Conservation (phyloP, 2,797 vertebrate genomes). For the Sarcophilus harrisii region DNA sequence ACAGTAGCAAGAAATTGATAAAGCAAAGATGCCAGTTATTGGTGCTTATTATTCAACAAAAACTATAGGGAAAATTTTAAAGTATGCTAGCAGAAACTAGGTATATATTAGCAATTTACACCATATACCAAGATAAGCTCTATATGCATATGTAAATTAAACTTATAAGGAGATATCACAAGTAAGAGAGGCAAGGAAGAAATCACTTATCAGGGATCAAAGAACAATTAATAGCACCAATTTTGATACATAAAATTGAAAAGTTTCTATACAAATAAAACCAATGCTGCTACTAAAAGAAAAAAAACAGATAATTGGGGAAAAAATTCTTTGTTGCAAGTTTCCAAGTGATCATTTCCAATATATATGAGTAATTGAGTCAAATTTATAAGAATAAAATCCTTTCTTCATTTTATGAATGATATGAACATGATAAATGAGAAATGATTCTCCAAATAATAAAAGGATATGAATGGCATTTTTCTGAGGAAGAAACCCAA, state of each 20-base stretch:
- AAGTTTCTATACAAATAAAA: neutral
- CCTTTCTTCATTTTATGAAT: neutral
- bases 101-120: neutral
- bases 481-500: neutral
- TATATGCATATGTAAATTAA: neutral
- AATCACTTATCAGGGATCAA: neutral
- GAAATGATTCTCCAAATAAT: neutral
- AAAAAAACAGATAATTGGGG: neutral
- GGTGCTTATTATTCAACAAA: neutral
- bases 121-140: neutral
- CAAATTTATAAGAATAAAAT: neutral
- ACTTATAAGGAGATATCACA: neutral
- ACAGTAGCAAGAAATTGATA: neutral
- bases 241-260: neutral
- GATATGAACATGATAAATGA: neutral
- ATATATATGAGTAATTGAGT: neutral
- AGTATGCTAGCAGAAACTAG: neutral
- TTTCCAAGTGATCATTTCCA: neutral
- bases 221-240: neutral
- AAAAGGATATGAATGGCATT: neutral
- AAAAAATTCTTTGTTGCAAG: neutral
- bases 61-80: neutral
- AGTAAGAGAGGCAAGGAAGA: neutral
- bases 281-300: neutral
- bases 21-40: neutral